phyloP scores from a whole-genome alignment of 2,113 vertebrate genomes.

The Polypterus bichir region DNA sequence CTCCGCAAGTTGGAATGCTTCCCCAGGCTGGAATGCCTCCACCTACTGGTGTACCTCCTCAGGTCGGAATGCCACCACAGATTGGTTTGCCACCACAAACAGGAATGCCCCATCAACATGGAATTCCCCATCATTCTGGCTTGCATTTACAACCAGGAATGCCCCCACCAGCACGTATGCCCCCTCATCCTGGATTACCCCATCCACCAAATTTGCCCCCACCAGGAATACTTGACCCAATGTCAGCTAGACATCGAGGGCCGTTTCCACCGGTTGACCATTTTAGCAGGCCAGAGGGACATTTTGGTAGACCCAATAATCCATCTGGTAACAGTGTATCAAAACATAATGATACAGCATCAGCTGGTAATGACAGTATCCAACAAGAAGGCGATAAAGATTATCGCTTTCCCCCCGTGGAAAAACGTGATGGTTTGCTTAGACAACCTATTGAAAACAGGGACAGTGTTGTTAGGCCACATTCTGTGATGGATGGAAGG shows the following conservation, averaged over 20 bases:
- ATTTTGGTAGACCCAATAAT: slow-evolving; percentile 55
- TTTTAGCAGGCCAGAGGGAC: slow-evolving; percentile 62
- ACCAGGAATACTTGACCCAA: slow-evolving; percentile 55
- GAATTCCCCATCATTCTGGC: too few species aligned
- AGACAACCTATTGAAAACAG: slow-evolving; percentile 61
- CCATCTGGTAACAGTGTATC: slow-evolving; percentile 53
- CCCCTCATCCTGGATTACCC: slow-evolving; percentile 24
- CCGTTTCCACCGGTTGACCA: slow-evolving; percentile 79
- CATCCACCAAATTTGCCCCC: slow-evolving; percentile 39
- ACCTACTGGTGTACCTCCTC: too few species aligned
- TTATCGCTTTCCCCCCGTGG: slow-evolving; percentile 82
- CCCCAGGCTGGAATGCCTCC: too few species aligned
- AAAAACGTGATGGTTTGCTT: slow-evolving; percentile 51
- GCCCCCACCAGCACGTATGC: slow-evolving; percentile 51
- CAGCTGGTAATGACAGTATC: slow-evolving; percentile 58
- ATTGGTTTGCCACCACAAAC: too few species aligned
- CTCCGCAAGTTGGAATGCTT: too few species aligned
- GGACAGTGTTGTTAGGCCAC: slow-evolving; percentile 46
- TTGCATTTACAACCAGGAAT: slow-evolving; percentile 32
- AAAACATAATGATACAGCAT: slow-evolving; percentile 65
- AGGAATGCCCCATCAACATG: too few species aligned
- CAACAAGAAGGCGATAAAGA: slow-evolving; percentile 88
- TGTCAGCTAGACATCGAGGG: slow-evolving; percentile 63
- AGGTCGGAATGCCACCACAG: too few species aligned
- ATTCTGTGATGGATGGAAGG: slow-evolving; percentile 47